Conservation (phyloP, 2,888 invertebrate genomes). For the Rhingia rostrata region DNA sequence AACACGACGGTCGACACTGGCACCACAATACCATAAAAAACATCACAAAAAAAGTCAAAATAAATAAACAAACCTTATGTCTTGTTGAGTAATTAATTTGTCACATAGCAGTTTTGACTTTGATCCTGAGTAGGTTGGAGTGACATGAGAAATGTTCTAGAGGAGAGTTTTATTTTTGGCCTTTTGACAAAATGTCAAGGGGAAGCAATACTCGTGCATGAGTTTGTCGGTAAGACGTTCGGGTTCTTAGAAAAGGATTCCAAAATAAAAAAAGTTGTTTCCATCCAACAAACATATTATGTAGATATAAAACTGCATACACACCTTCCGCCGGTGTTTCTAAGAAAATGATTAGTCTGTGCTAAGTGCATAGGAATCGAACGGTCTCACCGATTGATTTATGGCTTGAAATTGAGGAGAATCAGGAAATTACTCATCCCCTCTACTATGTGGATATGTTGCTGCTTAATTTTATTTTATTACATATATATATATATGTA, state of each 20-base stretch:
- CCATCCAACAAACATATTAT: background rate
- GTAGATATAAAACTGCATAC: constrained; percentile 6
- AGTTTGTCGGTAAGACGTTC: background rate
- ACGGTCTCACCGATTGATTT: constrained; percentile 79
- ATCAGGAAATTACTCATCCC: constrained; percentile 70
- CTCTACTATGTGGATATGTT: background rate
- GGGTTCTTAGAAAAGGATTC: constrained; percentile 30
- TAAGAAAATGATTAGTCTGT: constrained; percentile 68
- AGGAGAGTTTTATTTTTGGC: constrained; percentile 61
- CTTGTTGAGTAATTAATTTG: constrained; percentile 70
- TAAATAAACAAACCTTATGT: constrained; percentile 58
- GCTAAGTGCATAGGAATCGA: constrained; percentile 71
- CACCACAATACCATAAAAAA: background rate
- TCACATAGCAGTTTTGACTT: constrained; percentile 72
- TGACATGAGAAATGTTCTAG: constrained; percentile 56
- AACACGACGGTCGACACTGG: background rate
- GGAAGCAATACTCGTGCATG: constrained; percentile 4
- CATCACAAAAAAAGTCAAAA: constrained; percentile 42
- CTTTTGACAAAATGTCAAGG: constrained; percentile 66
- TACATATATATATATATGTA: constrained; percentile 25
- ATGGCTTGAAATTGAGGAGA: constrained; percentile 79
- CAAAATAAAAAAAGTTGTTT: constrained; percentile 5
- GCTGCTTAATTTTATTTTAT: constrained; percentile 34
- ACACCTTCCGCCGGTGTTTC: constrained; percentile 70
- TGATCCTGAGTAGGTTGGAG: constrained; percentile 62